These are phyloP conservation scores for Pseudomugil tenellus DNA, from an alignment of 2,797 vertebrate species.

Conservation along the genomic window DNA sequence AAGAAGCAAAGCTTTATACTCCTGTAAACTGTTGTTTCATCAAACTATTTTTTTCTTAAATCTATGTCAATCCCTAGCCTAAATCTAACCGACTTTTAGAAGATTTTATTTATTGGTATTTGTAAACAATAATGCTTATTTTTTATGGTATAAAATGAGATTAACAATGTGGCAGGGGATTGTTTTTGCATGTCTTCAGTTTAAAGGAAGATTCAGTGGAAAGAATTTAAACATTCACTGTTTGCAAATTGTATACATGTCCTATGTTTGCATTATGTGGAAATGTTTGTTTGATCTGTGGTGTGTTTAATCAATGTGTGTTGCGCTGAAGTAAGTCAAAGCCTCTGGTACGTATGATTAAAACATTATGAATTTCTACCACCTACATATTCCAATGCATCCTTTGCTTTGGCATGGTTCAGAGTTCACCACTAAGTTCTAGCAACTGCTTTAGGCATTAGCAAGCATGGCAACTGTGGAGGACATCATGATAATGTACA, in stretches of 20 bases:
- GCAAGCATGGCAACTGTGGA: too few relatives aligned
- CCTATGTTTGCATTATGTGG: background rate
- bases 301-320: too few relatives aligned
- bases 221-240: background rate
- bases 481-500: too few relatives aligned
- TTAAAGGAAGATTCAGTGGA: background rate
- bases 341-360: background rate
- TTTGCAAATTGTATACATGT: background rate
- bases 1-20: too few relatives aligned
- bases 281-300: background rate
- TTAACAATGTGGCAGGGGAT: background rate
- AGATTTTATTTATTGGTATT: background rate
- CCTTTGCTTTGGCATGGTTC: too few relatives aligned
- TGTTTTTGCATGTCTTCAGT: background rate
- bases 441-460: too few relatives aligned
- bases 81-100: background rate
- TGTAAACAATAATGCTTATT: background rate
- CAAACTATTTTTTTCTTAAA: too few relatives aligned
- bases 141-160: background rate
- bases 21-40: too few relatives aligned
- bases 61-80: background rate
- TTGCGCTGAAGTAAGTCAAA: background rate
- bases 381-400: too few relatives aligned
- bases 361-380: too few relatives aligned
- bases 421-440: too few relatives aligned